Evolutionary conservation across 2,113 vertebrate species (phyloP), one percentile per base, ranked within the genome.

Genomic region (Grantiella picta): DNA sequence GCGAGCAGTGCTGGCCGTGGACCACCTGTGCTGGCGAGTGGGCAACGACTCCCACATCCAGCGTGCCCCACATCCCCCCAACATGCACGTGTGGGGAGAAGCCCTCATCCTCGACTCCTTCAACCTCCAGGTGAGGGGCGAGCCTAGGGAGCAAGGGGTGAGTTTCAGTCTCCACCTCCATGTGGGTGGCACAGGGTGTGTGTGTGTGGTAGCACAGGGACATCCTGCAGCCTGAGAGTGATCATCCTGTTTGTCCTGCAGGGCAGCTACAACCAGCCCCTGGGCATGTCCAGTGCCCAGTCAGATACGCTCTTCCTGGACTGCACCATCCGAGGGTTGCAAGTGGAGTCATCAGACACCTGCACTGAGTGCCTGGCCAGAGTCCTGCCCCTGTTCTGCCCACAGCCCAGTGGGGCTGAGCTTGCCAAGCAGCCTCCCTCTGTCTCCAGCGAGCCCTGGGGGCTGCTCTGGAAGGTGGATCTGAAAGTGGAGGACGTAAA

Each of bases 21-120:
- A 99, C 95, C 99, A 99, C 92, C 98, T 99, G 89, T 99, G 99
- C 98, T 99, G 99, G 99, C 98, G 99, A 3, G 99, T 99, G 95
- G 99, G 99, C 81, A 98, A 99, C 4, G 99, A 99, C 70, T 99
- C 99, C 18, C 99, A 99, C 95, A 99, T 99, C 97, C 99, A 99
- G 82, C 99, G 99, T 93, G 99, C 99, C 61, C 98, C 99, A 0
- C 99, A 99, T 90, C 99, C 99, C 21, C 98, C 98, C 92, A 99
- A 98, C 89, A 99, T 99, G 98, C 99, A 99, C 3, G 98, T 99
- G 85, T 99, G 99, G 99, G 99, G 99, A 54, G 99, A 99, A 95
- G 99, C 99, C 5, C 97, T 99, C 71, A 98, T 99, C 90, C 95
- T 99, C 2, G 99, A 99, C 95, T 98, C 98, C 40, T 98, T 99